A percentile compares a stretch with the other conserved stretches of the same genome.
phyloP scores from a whole-genome alignment of 2,113 vertebrate species.

The Rhinoptilus africanus region DNA sequence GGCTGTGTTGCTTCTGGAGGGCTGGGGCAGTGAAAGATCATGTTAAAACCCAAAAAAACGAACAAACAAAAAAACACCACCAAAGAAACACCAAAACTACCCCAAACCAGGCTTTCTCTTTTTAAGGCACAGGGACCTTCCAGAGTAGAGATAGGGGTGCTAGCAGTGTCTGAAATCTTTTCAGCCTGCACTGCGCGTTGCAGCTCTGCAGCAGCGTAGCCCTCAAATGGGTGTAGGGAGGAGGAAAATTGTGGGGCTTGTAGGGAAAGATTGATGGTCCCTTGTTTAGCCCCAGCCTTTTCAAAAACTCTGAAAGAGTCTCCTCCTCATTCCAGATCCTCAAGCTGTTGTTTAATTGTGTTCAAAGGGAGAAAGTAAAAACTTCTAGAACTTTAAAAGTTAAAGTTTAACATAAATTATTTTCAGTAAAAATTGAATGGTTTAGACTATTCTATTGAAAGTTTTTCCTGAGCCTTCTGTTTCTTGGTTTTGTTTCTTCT shows the following conservation, averaged over 20 bases:
- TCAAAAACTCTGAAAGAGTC: background rate
- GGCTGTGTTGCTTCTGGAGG: background rate
- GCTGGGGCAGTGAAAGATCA: background rate
- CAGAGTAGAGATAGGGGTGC: background rate
- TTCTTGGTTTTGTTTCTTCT: background rate
- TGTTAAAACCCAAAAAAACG: background rate
- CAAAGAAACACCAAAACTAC: background rate
- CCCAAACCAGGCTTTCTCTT: background rate
- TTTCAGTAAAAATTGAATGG: background rate
- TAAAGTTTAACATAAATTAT: background rate
- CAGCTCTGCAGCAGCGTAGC: background rate
- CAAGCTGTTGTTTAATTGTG: background rate
- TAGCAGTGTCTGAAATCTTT: background rate
- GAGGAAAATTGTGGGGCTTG: background rate
- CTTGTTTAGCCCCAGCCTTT: background rate
- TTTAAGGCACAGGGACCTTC: background rate
- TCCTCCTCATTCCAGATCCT: background rate
- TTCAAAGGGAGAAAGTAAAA: background rate
- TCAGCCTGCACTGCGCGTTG: background rate
- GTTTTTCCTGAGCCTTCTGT: background rate
- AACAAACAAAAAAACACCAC: background rate
- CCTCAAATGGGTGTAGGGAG: background rate
- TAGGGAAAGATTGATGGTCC: background rate
- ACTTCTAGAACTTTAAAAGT: background rate
- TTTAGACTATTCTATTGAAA: background rate